Evolutionary conservation across 2,797 vertebrate genomes (phyloP), one percentile per base, ranked within the genome.

Genomic region (Galaxias olidus): DNA sequence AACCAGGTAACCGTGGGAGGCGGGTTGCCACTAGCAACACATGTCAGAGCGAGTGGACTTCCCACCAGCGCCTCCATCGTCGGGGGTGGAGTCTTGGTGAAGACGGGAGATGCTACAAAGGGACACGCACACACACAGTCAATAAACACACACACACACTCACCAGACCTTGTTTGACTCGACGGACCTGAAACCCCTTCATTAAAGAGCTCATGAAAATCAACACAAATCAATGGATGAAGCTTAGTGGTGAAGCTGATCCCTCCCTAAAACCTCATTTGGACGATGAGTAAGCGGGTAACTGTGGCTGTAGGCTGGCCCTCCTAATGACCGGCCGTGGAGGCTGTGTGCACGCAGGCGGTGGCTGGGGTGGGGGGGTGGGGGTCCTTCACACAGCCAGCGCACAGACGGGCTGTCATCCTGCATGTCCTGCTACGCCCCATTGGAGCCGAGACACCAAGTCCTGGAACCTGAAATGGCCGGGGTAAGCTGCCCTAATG

Each of bases 21-120:
- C 0, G 97, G 97, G 81, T 93, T 96, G 69, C 96, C 97, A 0
- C 48, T 76, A 19, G 94, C 95, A 1, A 83, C 87, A 64, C 97
- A 99, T 49, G 82, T 76, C 30, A 99, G 88, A 6, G 87, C 90
- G 20, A 96, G 69, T 0, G 79, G 51, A 61, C 87, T 88, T 63
- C 81, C 91, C 41, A 92, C 87, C 53, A 89, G 80, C 18, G 90
- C 90, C 77, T 98, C 95, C 11, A 95, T 48, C 0, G 85, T 79
- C 0, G 88, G 78, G 0, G 95, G 94, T 0, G 95, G 93, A 0
- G 89, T 90, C 87, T 93, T 80, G 1, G 77, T 89, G 77, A 99
- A 95, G 10, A 86, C 81, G 20, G 97, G 97, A 0, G 95, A 91
- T 0, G 94, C 97, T 98, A 76, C 0, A 63, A 41, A 45, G 46